Percentiles rank a stretch among this genome's conserved stretches.
phyloP scores from a whole-genome alignment of 2,888 invertebrate genomes.

The Melitaea athalia region DNA sequence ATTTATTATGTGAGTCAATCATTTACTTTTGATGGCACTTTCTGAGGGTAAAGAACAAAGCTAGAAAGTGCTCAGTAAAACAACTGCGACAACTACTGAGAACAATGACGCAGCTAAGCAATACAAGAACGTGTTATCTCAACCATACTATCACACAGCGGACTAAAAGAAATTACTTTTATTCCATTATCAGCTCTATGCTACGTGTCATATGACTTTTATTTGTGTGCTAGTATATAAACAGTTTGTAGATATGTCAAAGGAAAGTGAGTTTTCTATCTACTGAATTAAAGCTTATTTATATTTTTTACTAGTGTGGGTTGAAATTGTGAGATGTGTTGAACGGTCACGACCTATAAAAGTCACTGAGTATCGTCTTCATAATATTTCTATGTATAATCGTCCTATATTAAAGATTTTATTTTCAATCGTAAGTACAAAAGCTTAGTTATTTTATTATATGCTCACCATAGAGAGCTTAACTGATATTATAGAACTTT shows the following conservation, averaged over 20 bases:
- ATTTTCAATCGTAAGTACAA: not conserved
- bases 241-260: not conserved
- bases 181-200: slow-evolving; percentile 11
- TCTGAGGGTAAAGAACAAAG: slow-evolving; percentile 23
- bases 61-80: slow-evolving; percentile 25
- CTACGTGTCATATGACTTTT: slow-evolving; percentile 4
- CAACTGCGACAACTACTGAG: slow-evolving; percentile 25
- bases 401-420: not conserved
- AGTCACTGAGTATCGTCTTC: not conserved
- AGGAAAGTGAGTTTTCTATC: not conserved
- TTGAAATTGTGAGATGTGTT: slow-evolving; percentile 1
- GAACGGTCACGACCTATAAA: slow-evolving; percentile 9
- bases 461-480: too few relatives aligned
- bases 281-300: not conserved
- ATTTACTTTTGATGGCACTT: slow-evolving; percentile 6
- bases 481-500: too few relatives aligned
- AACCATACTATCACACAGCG: slow-evolving; percentile 5
- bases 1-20: slow-evolving; percentile 3
- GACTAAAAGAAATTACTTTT: slow-evolving; percentile 1
- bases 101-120: slow-evolving; percentile 18
- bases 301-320: not conserved
- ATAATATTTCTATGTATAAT: slow-evolving; percentile 1
- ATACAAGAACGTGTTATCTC: slow-evolving; percentile 23
- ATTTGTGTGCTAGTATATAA: not conserved
- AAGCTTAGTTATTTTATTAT: not conserved